A percentile compares a stretch with the other conserved stretches of the same genome.
phyloP scores from a whole-genome alignment of 37 sponge, comb jelly and placozoan genomes.

The Dysidea cf. avara region DNA sequence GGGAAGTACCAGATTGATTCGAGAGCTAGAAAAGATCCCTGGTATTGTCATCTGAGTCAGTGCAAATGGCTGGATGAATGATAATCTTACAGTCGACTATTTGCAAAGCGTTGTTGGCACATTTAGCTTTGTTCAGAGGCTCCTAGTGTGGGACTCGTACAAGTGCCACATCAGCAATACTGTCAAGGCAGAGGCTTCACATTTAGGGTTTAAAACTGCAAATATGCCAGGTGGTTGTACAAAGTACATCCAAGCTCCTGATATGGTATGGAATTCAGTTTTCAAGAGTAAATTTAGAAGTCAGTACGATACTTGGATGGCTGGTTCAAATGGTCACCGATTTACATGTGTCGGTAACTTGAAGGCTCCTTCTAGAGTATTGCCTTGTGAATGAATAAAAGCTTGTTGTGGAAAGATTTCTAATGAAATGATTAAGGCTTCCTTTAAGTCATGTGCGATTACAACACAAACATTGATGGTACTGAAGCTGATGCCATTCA shows the following conservation, averaged over 20 bases:
- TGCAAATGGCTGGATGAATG: too few relatives aligned
- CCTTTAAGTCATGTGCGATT: conserved; percentile 11
- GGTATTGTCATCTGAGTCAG: too few relatives aligned
- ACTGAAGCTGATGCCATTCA: not conserved
- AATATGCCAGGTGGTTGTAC: too few relatives aligned
- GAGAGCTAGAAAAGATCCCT: not conserved
- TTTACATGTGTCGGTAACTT: conserved; percentile 21
- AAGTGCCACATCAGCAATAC: not conserved
- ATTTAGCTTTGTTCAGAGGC: not conserved
- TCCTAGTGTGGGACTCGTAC: not conserved
- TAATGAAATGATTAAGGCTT: conserved; percentile 4
- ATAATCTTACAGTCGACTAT: not conserved
- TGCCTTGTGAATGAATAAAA: not conserved
- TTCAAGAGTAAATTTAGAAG: not conserved
- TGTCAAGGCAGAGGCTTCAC: not conserved
- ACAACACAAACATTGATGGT: conserved; percentile 8
- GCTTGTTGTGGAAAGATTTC: not conserved
- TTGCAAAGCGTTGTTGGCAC: not conserved
- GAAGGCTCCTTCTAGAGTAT: not conserved
- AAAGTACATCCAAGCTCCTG: not conserved
- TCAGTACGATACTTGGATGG: conserved; percentile 5
- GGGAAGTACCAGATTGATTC: too few relatives aligned
- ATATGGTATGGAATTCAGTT: not conserved
- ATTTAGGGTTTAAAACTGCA: not conserved
- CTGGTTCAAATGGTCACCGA: not conserved